Percentiles rank a stretch among this genome's conserved stretches.
Evolutionary conservation across 2,888 invertebrate species (phyloP).

Genomic region (Pomacea canaliculata): DNA sequence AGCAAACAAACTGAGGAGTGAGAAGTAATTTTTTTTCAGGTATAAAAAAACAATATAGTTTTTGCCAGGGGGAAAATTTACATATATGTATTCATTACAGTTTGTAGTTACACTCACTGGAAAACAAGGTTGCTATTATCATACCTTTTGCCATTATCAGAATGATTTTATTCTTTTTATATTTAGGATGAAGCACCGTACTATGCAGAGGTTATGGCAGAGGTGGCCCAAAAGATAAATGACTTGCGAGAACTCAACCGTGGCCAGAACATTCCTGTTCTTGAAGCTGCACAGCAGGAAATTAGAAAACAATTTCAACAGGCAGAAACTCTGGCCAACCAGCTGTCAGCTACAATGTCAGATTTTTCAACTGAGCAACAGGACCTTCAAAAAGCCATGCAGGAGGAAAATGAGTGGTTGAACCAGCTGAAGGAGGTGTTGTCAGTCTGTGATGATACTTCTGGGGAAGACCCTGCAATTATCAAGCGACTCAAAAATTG

Average conservation of each 20-base stretch:
- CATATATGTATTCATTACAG: too few species aligned
- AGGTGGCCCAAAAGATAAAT: slow-evolving; percentile 83
- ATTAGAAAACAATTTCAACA: slow-evolving; percentile 77
- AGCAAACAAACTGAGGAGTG: too few species aligned
- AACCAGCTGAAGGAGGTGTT: slow-evolving; percentile 57
- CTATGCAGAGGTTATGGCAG: slow-evolving; percentile 81
- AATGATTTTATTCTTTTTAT: not conserved
- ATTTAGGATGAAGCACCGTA: slow-evolving; percentile 80
- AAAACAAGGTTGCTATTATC: too few species aligned
- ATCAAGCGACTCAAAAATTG: slow-evolving; percentile 83
- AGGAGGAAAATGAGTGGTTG: slow-evolving; percentile 59
- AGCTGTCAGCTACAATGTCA: slow-evolving; percentile 81
- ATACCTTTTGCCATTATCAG: too few species aligned
- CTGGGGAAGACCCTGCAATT: slow-evolving; percentile 88
- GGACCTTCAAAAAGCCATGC: slow-evolving; percentile 55
- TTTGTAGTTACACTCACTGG: too few species aligned
- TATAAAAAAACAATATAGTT: too few species aligned
- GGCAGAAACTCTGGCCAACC: slow-evolving; percentile 80
- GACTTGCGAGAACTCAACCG: slow-evolving; percentile 84
- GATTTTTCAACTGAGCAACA: slow-evolving; percentile 74
- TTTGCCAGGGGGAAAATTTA: too few species aligned
- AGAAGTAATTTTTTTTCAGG: too few species aligned
- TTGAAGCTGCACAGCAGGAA: slow-evolving; percentile 52
- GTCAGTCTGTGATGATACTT: slow-evolving; percentile 60
- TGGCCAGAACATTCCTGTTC: slow-evolving; percentile 76